Evolutionary conservation across 2,797 vertebrate species (phyloP).

Genomic region (Gorsachius magnificus): DNA sequence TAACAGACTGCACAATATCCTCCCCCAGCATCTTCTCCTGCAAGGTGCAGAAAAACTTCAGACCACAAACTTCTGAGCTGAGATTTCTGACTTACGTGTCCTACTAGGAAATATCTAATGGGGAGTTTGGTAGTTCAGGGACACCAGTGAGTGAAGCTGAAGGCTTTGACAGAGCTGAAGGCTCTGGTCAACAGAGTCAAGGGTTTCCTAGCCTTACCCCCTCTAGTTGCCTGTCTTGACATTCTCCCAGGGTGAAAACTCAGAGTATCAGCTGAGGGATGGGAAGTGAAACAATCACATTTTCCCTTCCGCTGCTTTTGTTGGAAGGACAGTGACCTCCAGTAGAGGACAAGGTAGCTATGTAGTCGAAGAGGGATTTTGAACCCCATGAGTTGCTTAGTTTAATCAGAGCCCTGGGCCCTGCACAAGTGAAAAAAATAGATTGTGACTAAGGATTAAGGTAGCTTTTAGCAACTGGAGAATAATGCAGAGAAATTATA

Average conservation of each 20-base stretch:
- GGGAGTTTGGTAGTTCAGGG: not conserved
- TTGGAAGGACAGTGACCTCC: not conserved
- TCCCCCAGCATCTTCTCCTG: not conserved
- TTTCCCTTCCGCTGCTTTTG: not conserved
- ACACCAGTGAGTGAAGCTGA: not conserved
- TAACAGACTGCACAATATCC: not conserved
- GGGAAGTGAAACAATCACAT: not conserved
- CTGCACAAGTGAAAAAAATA: not conserved
- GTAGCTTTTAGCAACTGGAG: not conserved
- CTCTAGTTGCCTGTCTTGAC: not conserved
- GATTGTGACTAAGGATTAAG: not conserved
- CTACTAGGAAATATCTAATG: not conserved
- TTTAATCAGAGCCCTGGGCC: not conserved
- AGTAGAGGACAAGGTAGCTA: not conserved
- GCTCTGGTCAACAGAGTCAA: accelerated
- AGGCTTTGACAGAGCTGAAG: not conserved
- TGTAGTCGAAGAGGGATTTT: not conserved
- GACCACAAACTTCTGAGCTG: not conserved
- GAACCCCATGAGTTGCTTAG: not conserved
- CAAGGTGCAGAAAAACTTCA: not conserved
- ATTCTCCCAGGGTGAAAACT: not conserved
- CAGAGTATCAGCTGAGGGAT: not conserved
- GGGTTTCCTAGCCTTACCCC: not conserved
- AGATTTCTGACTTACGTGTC: not conserved
- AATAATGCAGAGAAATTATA: not conserved